Percentiles rank a stretch among this genome's conserved stretches.
phyloP scores from a whole-genome alignment of 2,113 vertebrate genomes.

The Prochilodus magdalenae region DNA sequence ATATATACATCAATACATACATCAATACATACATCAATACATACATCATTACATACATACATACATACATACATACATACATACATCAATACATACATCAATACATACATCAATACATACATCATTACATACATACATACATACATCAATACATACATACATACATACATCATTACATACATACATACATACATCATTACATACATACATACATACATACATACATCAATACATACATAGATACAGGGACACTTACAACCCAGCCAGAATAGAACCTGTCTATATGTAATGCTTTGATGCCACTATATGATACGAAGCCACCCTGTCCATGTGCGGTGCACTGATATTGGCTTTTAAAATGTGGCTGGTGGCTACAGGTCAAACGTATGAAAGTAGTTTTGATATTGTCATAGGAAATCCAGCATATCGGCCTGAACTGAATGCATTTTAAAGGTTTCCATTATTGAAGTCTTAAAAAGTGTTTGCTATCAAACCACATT shows the following conservation, averaged over 20 bases:
- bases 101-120: neutral
- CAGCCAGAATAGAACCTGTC: neutral
- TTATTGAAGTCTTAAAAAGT: constrained; percentile 51
- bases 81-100: no score
- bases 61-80: neutral
- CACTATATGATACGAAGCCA: constrained; percentile 16
- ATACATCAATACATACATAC: neutral
- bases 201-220: neutral
- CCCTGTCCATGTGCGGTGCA: constrained; percentile 20
- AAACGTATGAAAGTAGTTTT: constrained; percentile 11
- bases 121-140: no score
- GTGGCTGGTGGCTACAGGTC: neutral
- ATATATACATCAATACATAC: neutral
- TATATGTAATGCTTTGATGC: constrained; percentile 29
- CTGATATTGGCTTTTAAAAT: constrained; percentile 8
- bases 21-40: no score
- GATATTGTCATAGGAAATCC: constrained; percentile 42
- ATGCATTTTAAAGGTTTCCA: constrained; percentile 50
- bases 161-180: neutral
- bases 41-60: neutral
- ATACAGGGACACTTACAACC: neutral
- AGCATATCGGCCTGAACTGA: constrained; percentile 33
- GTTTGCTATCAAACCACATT: constrained; percentile 52
- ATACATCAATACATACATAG: neutral
- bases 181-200: no score